phyloP scores from a whole-genome alignment of 2,113 vertebrate species.

The Notiomystis cincta region DNA sequence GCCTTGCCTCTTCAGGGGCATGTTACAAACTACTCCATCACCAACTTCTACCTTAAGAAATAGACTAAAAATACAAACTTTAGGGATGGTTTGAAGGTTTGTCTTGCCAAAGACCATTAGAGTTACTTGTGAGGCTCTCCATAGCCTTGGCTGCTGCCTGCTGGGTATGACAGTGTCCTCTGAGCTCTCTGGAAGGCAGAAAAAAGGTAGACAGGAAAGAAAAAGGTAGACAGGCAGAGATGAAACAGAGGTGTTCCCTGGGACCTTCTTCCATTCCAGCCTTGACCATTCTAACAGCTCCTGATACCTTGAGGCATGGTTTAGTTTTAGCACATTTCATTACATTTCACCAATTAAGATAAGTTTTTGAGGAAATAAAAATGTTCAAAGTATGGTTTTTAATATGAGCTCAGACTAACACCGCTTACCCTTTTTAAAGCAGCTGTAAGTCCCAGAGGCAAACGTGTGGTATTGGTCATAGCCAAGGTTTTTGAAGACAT shows the following conservation, averaged over 20 bases:
- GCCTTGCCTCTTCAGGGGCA: neutral
- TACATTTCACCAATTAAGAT: neutral
- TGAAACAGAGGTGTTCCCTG: neutral
- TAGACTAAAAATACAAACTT: neutral
- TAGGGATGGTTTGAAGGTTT: neutral
- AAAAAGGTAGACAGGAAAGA: neutral
- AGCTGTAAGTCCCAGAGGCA: neutral
- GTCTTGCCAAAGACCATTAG: neutral
- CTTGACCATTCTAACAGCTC: neutral
- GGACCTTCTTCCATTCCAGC: neutral
- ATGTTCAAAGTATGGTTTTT: neutral
- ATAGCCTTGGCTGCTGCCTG: neutral
- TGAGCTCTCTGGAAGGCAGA: neutral
- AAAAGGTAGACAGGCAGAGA: neutral
- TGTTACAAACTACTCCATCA: neutral
- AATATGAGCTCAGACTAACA: fast-evolving
- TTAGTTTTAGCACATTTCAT: neutral
- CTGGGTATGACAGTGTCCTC: fast-evolving
- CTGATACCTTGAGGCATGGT: neutral
- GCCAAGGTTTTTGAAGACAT: neutral
- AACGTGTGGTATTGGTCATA: neutral
- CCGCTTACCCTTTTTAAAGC: neutral
- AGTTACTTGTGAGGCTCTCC: neutral
- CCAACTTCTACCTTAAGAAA: neutral
- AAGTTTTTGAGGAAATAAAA: neutral